Percentiles rank a stretch among this genome's conserved stretches.
Conservation (phyloP, 1,140 invertebrate species). For the Spodoptera frugiperda region DNA sequence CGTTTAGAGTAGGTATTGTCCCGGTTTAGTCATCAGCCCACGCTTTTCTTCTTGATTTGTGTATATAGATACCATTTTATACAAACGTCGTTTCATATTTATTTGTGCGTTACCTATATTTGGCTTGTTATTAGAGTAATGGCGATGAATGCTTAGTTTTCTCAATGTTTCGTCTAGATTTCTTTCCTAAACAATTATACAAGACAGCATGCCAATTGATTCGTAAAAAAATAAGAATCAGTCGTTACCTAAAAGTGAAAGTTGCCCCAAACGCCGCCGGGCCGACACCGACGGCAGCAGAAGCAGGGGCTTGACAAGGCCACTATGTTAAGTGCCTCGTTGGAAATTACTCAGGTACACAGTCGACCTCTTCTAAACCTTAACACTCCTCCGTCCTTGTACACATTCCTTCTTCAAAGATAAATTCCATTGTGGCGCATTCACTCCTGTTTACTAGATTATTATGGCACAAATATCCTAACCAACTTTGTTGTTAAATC, state of each 20-base stretch:
- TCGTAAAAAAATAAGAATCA: constrained; percentile 16
- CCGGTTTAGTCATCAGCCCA: constrained; percentile 51
- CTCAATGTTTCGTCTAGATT: background rate
- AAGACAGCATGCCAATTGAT: constrained; percentile 31
- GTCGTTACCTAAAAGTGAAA: constrained; percentile 43
- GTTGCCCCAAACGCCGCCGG: background rate
- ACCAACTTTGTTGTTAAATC: constrained; percentile 1
- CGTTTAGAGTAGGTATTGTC: constrained; percentile 1
- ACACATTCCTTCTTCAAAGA: background rate
- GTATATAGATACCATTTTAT: background rate
- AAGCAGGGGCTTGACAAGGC: constrained; percentile 4
- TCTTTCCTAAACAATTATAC: background rate
- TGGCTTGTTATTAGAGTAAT: background rate
- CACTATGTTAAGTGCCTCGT: background rate
- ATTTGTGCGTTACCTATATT: constrained; percentile 6
- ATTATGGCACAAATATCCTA: constrained; percentile 36
- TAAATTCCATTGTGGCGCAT: background rate
- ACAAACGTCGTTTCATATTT: background rate
- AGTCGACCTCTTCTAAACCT: constrained; percentile 9
- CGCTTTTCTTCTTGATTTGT: constrained; percentile 28
- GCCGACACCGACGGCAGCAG: constrained; percentile 7
- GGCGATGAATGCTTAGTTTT: background rate
- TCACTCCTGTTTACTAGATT: constrained; percentile 25
- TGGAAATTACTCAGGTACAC: background rate
- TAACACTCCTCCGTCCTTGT: background rate